These are phyloP conservation scores for Pampusana beccarii DNA, from an alignment of 2,113 vertebrate species.

Conservation along the genomic window DNA sequence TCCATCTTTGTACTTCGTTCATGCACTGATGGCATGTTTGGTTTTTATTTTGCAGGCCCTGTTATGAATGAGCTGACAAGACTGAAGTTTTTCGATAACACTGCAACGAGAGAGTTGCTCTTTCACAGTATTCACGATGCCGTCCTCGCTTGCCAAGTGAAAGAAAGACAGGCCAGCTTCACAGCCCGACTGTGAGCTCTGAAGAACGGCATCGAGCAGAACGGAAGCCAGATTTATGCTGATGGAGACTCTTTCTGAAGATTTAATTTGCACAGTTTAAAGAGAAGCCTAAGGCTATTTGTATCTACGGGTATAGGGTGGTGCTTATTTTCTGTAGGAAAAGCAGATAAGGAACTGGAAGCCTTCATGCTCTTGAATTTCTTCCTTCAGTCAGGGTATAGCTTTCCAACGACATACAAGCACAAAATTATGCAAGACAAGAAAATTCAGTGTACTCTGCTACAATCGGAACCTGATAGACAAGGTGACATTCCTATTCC, in stretches of 20 bases:
- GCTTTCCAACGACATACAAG: background rate
- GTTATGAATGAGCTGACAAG: slow-evolving; percentile 82
- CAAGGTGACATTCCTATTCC: slow-evolving; percentile 14
- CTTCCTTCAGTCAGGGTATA: background rate
- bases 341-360: background rate
- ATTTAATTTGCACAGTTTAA: slow-evolving; percentile 56
- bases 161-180: background rate
- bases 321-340: background rate
- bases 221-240: background rate
- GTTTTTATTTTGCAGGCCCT: slow-evolving; percentile 74
- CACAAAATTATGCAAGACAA: slow-evolving; percentile 20
- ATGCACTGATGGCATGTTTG: background rate
- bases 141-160: slow-evolving; percentile 79
- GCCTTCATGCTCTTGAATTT: slow-evolving; percentile 20
- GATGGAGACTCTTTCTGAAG: background rate
- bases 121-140: slow-evolving; percentile 93
- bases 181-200: background rate
- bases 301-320: slow-evolving; percentile 17
- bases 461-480: background rate
- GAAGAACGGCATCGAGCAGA: background rate
- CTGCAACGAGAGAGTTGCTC: slow-evolving; percentile 74
- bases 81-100: slow-evolving; percentile 84
- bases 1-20: background rate
- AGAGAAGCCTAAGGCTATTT: background rate
- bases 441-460: background rate